phyloP scores from a whole-genome alignment of 2,113 vertebrate genomes.

The Hypanus sabinus region DNA sequence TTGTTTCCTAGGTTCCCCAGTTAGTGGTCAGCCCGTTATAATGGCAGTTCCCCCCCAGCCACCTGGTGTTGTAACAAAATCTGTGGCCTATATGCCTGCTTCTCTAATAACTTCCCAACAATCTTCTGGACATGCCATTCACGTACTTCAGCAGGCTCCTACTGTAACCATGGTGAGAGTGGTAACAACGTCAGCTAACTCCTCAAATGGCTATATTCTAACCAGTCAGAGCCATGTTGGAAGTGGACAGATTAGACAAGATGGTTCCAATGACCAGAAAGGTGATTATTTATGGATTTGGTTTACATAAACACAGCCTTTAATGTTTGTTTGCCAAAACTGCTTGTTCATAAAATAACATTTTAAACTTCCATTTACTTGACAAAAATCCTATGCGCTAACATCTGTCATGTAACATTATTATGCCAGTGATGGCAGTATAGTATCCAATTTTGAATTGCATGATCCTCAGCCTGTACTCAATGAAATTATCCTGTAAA shows the following conservation, averaged over 20 bases:
- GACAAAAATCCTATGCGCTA: not conserved
- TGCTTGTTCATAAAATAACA: not conserved
- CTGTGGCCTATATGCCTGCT: constrained; percentile 76
- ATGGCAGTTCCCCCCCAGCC: constrained; percentile 83
- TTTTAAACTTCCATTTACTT: not conserved
- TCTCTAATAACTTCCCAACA: constrained; percentile 69
- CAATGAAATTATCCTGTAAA: not conserved
- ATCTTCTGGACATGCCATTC: constrained; percentile 72
- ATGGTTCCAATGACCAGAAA: constrained; percentile 57
- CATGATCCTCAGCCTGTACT: not conserved
- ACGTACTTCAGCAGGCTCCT: constrained; percentile 77
- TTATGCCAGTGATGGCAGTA: not conserved
- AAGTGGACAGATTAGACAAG: constrained; percentile 56
- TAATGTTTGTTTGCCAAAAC: not conserved
- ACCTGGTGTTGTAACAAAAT: constrained; percentile 66
- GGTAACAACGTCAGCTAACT: constrained; percentile 69
- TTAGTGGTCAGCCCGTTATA: constrained; percentile 84
- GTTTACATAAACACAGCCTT: not conserved
- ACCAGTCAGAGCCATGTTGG: constrained; percentile 58
- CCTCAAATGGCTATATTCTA: constrained; percentile 82
- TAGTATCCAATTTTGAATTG: not conserved
- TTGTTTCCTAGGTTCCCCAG: constrained; percentile 72
- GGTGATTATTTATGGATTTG: constrained; percentile 46
- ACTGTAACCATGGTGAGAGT: constrained; percentile 90
- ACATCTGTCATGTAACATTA: not conserved